These are phyloP conservation scores for Thamnophis sirtalis DNA, from an alignment of 2,113 vertebrate genomes.

Conservation along the genomic window DNA sequence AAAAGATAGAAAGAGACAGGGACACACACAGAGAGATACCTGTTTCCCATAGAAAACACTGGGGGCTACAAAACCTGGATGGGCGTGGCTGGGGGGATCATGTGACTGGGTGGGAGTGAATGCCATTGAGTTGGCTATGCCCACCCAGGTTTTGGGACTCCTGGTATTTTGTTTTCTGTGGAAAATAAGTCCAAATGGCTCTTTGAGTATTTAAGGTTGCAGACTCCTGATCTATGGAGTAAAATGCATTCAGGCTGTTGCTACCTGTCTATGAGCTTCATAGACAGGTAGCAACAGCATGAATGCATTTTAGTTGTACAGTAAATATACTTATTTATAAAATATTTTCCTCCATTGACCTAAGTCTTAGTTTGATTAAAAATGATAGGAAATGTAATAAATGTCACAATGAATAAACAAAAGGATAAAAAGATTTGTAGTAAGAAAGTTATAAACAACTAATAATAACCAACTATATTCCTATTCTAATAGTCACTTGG, in stretches of 20 bases:
- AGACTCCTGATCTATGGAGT: neutral
- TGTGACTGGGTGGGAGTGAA: too few relatives aligned
- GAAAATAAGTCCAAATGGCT: too few relatives aligned
- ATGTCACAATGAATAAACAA: neutral
- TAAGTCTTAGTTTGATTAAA: neutral
- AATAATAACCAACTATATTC: too few relatives aligned
- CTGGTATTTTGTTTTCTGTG: too few relatives aligned
- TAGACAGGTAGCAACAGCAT: neutral
- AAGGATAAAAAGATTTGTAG: neutral
- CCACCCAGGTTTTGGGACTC: too few relatives aligned
- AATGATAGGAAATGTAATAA: neutral
- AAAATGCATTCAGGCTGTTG: neutral
- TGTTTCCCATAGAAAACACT: too few relatives aligned
- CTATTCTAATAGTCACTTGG: neutral
- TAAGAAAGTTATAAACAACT: neutral
- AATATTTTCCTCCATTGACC: neutral
- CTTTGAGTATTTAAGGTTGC: too few relatives aligned
- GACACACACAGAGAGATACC: too few relatives aligned
- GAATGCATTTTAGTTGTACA: neutral
- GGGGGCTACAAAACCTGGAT: too few relatives aligned
- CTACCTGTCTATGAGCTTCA: neutral
- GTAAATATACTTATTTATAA: neutral
- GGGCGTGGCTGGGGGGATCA: too few relatives aligned
- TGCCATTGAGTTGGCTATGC: too few relatives aligned
- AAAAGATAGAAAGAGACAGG: too few relatives aligned